Evolutionary conservation across 2,888 invertebrate genomes (phyloP).

Genomic region (Matsumyia berberina): DNA sequence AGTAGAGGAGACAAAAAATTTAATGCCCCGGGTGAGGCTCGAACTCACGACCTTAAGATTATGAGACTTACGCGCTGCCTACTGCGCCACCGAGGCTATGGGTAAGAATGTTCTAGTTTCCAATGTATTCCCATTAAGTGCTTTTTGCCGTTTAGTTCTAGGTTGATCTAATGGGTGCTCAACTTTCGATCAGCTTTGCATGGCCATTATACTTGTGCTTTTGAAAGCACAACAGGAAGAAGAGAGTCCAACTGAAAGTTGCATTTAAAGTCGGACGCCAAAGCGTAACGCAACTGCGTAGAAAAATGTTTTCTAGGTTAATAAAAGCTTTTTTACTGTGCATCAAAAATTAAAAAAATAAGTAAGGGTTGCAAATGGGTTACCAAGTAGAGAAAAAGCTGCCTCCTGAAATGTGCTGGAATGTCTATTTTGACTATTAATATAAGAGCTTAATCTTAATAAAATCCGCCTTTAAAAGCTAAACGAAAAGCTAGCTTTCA

Average conservation of each 20-base stretch:
- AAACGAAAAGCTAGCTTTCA: no score
- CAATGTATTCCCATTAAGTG: neutral
- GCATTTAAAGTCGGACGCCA: neutral
- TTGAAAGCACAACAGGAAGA: neutral
- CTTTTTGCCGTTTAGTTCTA: constrained; percentile 17
- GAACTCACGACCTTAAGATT: constrained; percentile 83
- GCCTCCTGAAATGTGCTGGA: no score
- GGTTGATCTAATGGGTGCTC: constrained; percentile 2
- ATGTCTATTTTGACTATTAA: no score
- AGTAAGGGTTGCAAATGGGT: neutral
- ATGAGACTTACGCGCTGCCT: constrained; percentile 83
- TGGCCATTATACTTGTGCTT: neutral
- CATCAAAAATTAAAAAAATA: neutral
- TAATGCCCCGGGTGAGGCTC: constrained; percentile 82
- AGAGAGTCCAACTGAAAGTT: neutral
- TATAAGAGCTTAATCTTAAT: no score
- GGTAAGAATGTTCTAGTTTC: neutral
- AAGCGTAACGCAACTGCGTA: neutral
- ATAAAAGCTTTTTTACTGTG: neutral
- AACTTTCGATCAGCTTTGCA: no score
- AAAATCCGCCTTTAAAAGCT: no score
- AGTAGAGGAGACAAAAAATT: no score
- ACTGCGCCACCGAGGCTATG: constrained; percentile 81
- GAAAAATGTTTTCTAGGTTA: neutral
- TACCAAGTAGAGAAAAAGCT: no score